These are phyloP conservation scores for Steinernema scapterisci DNA, from an alignment of 2,888 invertebrate genomes.

Conservation along the genomic window DNA sequence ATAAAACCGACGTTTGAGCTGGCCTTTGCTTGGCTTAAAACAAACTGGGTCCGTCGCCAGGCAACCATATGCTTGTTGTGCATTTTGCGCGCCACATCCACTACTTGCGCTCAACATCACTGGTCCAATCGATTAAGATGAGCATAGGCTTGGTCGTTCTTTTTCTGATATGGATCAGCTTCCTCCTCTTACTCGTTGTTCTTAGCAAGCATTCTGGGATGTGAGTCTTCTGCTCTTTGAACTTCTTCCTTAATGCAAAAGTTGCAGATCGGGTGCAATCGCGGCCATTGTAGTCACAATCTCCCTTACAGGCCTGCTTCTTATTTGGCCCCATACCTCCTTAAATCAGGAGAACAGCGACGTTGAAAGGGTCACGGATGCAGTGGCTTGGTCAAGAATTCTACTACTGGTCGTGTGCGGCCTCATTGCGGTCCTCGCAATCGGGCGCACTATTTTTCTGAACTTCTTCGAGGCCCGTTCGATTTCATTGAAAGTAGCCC, in stretches of 20 bases:
- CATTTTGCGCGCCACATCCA: too few species aligned
- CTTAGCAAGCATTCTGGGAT: conserved; percentile 3
- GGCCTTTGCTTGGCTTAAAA: too few species aligned
- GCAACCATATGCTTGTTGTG: too few species aligned
- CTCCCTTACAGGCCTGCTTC: neutral
- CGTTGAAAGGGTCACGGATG: neutral
- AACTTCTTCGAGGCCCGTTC: too few species aligned
- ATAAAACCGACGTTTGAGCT: too few species aligned
- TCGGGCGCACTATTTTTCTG: neutral
- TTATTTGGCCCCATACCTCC: neutral
- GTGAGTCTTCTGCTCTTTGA: neutral
- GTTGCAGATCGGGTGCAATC: neutral
- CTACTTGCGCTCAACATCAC: too few species aligned
- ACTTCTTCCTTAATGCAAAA: neutral
- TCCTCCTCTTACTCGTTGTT: neutral
- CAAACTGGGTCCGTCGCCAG: too few species aligned
- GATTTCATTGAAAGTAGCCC: too few species aligned
- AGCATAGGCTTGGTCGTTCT: neutral
- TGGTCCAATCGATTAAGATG: neutral
- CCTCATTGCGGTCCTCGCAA: neutral
- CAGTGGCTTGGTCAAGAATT: neutral
- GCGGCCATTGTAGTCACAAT: neutral
- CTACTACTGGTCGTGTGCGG: neutral
- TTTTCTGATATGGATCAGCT: neutral
- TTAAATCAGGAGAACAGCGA: neutral